Conservation (phyloP, 1,140 invertebrate genomes). For the Oedothorax gibbosus region DNA sequence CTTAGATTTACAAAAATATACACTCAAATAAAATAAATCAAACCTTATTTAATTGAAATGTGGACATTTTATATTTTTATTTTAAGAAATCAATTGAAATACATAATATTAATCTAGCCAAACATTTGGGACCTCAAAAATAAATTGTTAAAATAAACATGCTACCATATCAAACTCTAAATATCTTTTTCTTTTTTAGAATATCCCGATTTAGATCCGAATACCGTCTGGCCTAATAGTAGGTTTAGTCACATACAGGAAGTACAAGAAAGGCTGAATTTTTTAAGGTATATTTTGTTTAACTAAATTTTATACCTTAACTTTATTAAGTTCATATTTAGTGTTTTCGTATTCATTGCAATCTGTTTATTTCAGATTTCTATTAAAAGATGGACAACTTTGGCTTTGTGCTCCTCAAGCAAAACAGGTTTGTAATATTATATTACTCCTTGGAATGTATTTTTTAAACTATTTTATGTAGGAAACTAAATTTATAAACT, state of each 20-base stretch:
- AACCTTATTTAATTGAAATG: too few relatives aligned
- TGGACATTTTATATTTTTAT: too few relatives aligned
- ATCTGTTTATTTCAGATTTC: constrained; percentile 66
- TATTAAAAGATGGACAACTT: constrained; percentile 85
- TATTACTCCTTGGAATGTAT: too few relatives aligned
- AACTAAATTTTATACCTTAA: not conserved
- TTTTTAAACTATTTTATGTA: too few relatives aligned
- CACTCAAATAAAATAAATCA: too few relatives aligned
- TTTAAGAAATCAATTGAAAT: too few relatives aligned
- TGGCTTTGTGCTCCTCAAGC: constrained; percentile 97
- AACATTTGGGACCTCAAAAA: too few relatives aligned
- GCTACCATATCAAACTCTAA: too few relatives aligned
- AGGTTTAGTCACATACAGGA: constrained; percentile 92
- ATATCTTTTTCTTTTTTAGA: constrained; percentile 69
- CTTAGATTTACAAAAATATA: too few relatives aligned
- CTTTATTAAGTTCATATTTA: not conserved
- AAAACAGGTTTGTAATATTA: constrained; percentile 75
- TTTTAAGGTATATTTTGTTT: constrained; percentile 82
- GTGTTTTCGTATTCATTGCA: constrained; percentile 72
- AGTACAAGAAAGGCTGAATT: constrained; percentile 93
- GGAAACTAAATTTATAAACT: too few relatives aligned
- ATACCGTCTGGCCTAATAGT: constrained; percentile 85
- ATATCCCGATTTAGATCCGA: constrained; percentile 83
- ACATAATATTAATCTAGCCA: too few relatives aligned
- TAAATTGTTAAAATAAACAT: too few relatives aligned